A percentile compares a stretch with the other conserved stretches of the same genome.
Evolutionary conservation across 2,113 vertebrate genomes (phyloP).

Genomic region (Lipophrys pholis): DNA sequence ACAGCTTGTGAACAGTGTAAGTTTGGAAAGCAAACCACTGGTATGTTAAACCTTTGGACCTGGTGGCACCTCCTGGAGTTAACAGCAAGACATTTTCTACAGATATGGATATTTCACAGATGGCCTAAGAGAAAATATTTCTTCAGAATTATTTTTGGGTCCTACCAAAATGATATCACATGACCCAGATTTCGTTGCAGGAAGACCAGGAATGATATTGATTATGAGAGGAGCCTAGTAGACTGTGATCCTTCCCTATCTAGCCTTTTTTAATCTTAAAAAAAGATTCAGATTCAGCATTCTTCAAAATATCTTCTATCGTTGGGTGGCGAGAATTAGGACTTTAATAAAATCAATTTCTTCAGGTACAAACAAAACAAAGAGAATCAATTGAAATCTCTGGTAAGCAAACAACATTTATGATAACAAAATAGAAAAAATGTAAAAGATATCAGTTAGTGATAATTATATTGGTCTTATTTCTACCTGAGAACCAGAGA

Average conservation of each 20-base stretch:
- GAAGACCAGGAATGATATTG: constrained; percentile 23
- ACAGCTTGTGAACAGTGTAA: neutral
- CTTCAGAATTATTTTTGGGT: constrained; percentile 2
- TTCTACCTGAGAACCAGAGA: no score
- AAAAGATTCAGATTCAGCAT: constrained; percentile 6
- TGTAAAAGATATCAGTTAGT: no score
- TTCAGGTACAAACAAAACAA: constrained; percentile 3
- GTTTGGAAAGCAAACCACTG: neutral
- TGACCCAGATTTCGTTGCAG: constrained; percentile 19
- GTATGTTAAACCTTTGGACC: neutral
- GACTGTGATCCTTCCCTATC: constrained; percentile 25
- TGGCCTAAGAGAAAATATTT: constrained; percentile 14
- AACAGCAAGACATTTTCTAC: neutral
- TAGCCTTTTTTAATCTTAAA: constrained; percentile 26
- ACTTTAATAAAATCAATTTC: neutral
- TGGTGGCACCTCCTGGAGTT: neutral
- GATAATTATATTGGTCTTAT: no score
- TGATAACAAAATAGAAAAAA: no score
- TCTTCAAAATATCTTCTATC: neutral
- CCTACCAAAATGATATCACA: constrained; percentile 27
- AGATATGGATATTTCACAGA: constrained; percentile 14
- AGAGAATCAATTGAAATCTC: neutral
- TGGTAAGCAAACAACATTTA: neutral
- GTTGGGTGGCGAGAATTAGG: neutral
- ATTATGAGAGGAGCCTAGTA: constrained; percentile 15